phyloP scores from a whole-genome alignment of 1,140 invertebrate species.

The Drosophila parabipectinata region DNA sequence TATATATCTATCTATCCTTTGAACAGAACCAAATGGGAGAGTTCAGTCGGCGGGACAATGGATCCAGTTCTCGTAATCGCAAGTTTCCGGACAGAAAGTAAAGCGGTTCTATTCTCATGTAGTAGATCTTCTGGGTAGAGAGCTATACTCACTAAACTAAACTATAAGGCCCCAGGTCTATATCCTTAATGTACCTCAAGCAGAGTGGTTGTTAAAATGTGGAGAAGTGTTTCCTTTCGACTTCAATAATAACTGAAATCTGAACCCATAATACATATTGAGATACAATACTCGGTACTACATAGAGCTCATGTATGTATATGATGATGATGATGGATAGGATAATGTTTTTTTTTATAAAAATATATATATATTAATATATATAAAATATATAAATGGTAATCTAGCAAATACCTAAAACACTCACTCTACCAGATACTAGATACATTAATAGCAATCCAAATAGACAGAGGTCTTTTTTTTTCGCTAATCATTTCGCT shows the following conservation, averaged over 20 bases:
- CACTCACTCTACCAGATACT: too few relatives aligned
- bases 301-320: slow-evolving; percentile 50
- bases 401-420: slow-evolving; percentile 24
- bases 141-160: slow-evolving; percentile 32
- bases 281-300: slow-evolving; percentile 28
- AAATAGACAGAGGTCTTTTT: not conserved
- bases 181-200: slow-evolving; percentile 82
- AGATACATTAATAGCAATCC: slow-evolving; percentile 11
- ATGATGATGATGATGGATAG: slow-evolving; percentile 26
- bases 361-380: not conserved
- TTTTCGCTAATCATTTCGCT: slow-evolving; percentile 30
- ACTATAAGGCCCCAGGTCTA: slow-evolving; percentile 51
- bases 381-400: not conserved
- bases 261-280: slow-evolving; percentile 19
- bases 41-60: slow-evolving; percentile 73
- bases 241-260: slow-evolving; percentile 54
- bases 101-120: slow-evolving; percentile 31
- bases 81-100: slow-evolving; percentile 80
- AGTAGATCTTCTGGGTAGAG: slow-evolving; percentile 51
- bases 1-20: not conserved
- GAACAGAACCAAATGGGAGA: slow-evolving; percentile 56
- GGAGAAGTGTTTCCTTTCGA: slow-evolving; percentile 51
- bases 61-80: slow-evolving; percentile 62
- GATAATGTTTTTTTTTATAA: slow-evolving; percentile 49
- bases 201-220: slow-evolving; percentile 70